Base-by-base conservation (phyloP, 2,888 invertebrate species). In the Nemotelus nigrinus region DNA sequence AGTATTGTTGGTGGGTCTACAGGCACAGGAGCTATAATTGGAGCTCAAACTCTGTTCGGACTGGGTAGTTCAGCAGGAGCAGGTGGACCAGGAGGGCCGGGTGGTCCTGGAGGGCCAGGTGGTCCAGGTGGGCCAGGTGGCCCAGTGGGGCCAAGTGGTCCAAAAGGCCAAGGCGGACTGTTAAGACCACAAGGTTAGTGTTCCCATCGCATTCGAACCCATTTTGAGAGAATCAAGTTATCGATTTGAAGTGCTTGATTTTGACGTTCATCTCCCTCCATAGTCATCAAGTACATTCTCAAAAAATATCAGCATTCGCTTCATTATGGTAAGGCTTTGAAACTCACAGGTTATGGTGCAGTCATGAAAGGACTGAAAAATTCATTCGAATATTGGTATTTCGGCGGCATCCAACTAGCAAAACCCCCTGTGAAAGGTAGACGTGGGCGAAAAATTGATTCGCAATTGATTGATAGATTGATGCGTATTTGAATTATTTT, bases 121-220 rank as follows among this genome's bases (percentile, higher is more conserved):
- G 44, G 58, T 55, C 67, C 72, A 47, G 39, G 41, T 47, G 77
- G 78, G 55, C 63, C 63, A 77, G 84, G 84, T 25, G 82, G 82
- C 67, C 84, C 85, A 7, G 83, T 83, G 2, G 55, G 65, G 82
- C 8, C 79, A 80, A 43, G 82, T 88, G 84, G 78, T 88, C 90
- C 80, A 89, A 90, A 83, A 55, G 80, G 80, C 6, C 65, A 77
- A 88, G 89, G 79, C 89, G 79, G 82, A 39, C 76, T 78, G 57
- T 76, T 76, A 41, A 78, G 81, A 10, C 78, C 79, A 3, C 67
- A 86, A 60, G 90, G 90, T 48, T 48, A 58, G 72, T 58, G 8
- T 57, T 60, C 3, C 60, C 72, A 25, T 25, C 25, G 25, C 25
- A 25, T 25, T 25, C 1, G 25, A 25, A 25, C 25, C 25, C 25